Evolutionary conservation across 2,797 vertebrate genomes (phyloP).

Genomic region (Lates japonicus): DNA sequence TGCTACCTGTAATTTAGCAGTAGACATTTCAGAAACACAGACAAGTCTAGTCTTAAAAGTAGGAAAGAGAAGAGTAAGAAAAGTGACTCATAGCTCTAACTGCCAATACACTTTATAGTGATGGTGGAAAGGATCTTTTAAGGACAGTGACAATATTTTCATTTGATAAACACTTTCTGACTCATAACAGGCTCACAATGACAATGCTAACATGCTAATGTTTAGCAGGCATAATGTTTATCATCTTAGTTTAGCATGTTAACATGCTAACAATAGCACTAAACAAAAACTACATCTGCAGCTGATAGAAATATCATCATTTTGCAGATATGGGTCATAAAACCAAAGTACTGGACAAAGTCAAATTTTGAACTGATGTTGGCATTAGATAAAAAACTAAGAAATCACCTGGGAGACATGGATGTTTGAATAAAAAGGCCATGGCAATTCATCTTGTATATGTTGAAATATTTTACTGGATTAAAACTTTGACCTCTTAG

Average conservation of each 20-base stretch:
- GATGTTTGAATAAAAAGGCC: too few relatives aligned
- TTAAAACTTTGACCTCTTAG: too few relatives aligned
- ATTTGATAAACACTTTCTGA: background rate
- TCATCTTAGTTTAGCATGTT: background rate
- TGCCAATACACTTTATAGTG: background rate
- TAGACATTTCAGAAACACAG: constrained; percentile 14
- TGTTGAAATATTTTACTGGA: too few relatives aligned
- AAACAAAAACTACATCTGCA: too few relatives aligned
- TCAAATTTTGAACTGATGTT: background rate
- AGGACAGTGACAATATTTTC: background rate
- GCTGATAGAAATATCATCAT: too few relatives aligned
- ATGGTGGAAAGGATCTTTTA: background rate
- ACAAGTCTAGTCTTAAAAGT: background rate
- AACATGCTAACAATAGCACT: too few relatives aligned
- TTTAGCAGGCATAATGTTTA: background rate
- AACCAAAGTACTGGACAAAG: background rate
- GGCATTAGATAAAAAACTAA: background rate
- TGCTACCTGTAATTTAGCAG: constrained; percentile 23
- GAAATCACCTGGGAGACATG: too few relatives aligned
- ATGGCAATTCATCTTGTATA: too few relatives aligned
- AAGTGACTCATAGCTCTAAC: background rate
- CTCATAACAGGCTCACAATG: background rate
- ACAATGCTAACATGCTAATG: too few relatives aligned
- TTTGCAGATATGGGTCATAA: too few relatives aligned
- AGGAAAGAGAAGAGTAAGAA: background rate